phyloP scores from a whole-genome alignment of 2,888 invertebrate genomes.

The Phyllotreta cruciferae region DNA sequence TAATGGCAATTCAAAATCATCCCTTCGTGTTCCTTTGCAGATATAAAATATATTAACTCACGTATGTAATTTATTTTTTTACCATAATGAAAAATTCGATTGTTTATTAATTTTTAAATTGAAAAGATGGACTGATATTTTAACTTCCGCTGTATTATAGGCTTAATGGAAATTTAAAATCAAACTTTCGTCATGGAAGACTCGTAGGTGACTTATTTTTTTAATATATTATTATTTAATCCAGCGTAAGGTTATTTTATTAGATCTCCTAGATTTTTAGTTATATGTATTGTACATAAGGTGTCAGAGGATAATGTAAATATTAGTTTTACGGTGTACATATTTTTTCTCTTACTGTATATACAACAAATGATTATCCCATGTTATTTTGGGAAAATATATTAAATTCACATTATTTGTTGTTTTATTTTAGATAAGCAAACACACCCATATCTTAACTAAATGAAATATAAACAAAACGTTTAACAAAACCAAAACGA shows the following conservation, averaged over 20 bases:
- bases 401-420: slow-evolving; percentile 30
- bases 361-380: slow-evolving; percentile 37
- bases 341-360: slow-evolving; percentile 38
- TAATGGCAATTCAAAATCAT: neutral
- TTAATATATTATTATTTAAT: slow-evolving; percentile 26
- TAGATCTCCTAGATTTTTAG: slow-evolving; percentile 41
- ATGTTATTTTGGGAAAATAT: slow-evolving; percentile 35
- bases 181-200: slow-evolving; percentile 16
- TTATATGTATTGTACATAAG: slow-evolving; percentile 41
- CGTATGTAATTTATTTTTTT: neutral
- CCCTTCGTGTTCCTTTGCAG: slow-evolving; percentile 5
- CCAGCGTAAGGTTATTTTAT: slow-evolving; percentile 31
- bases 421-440: neutral
- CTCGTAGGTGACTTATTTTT: slow-evolving; percentile 10
- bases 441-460: too few relatives aligned
- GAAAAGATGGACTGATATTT: slow-evolving; percentile 36
- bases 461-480: too few relatives aligned
- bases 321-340: slow-evolving; percentile 38
- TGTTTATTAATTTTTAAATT: slow-evolving; percentile 28
- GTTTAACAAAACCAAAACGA: too few relatives aligned
- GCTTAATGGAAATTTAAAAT: slow-evolving; percentile 22
- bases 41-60: neutral
- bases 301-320: slow-evolving; percentile 35
- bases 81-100: neutral
- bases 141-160: slow-evolving; percentile 32